Base-by-base conservation (phyloP, 2,888 invertebrate genomes). In the Thelaira solivaga region DNA sequence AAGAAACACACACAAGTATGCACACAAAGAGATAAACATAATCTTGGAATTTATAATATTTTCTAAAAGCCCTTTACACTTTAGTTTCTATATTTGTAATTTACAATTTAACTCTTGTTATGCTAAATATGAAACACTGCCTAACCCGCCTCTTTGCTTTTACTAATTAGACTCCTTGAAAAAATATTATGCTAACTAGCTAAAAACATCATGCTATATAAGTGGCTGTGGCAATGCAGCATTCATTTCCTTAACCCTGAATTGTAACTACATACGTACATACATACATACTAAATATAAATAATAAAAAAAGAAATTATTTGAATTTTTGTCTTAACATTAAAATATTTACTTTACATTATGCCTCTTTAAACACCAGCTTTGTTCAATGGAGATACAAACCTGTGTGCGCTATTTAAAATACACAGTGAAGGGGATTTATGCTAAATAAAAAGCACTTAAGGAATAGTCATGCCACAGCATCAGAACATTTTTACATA, bases 221-320 rank as follows among this genome's bases (percentile, higher is more conserved):
- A 62, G 45, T 22, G 26, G 34, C 6, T 29, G 49, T 10, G 22
- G 20, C 39, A 22, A n/a, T 16, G 41, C 59, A 61, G 22, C 41
- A 69, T 61, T 26, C 26, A 57, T 47, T 61, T 43, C 41, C 59
- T 69, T 59, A 69, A 69, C 59, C 69, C 69, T 61, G 69, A 61
- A 49, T 57, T 16, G 39, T 2, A 59, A 10, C 20, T 29, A 22
- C 26, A 16, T n/a, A n/a, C n/a, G n/a, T n/a, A n/a, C n/a, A n/a
- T n/a, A n/a, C n/a, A n/a, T n/a, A n/a, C n/a, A n/a, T n/a, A n/a
- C n/a, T n/a, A n/a, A n/a, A n/a, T n/a, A n/a, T n/a, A n/a, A n/a
- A n/a, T n/a, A n/a, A n/a, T n/a, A n/a, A n/a, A 39, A 20, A 51
- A 59, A 59, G 31, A 41, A 59, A 29, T 61, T 69, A 61, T 61